These are phyloP conservation scores for Chelonoidis abingdonii DNA, from an alignment of 2,113 vertebrate genomes.

Conservation along the genomic window DNA sequence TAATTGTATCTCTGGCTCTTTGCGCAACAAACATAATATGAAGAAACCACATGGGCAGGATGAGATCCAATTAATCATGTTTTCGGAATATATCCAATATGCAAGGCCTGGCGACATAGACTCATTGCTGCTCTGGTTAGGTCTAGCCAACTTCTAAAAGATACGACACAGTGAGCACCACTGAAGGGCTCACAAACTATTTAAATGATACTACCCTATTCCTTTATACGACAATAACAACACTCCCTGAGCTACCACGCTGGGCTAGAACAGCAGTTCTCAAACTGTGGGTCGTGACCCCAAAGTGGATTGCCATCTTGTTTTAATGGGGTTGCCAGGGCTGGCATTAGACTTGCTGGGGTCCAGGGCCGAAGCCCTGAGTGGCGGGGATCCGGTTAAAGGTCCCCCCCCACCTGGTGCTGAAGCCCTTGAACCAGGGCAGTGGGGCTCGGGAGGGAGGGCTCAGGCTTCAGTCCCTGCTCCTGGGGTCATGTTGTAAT, in stretches of 20 bases:
- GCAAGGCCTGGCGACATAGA: not conserved
- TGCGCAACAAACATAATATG: not conserved
- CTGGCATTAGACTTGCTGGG: too few species aligned
- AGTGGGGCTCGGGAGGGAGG: too few species aligned
- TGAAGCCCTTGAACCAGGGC: too few species aligned
- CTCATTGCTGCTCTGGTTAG: not conserved
- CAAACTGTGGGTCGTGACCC: too few species aligned
- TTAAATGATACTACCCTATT: not conserved
- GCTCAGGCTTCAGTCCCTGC: too few species aligned
- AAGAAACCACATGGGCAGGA: not conserved
- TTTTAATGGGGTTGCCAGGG: too few species aligned
- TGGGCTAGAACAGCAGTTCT: not conserved
- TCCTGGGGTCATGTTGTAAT: too few species aligned
- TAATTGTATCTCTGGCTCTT: not conserved
- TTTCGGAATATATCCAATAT: not conserved
- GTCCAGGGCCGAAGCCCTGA: too few species aligned
- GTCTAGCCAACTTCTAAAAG: not conserved
- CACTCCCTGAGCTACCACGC: fast-evolving
- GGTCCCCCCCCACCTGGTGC: too few species aligned
- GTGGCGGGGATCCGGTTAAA: too few species aligned
- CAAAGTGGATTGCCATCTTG: too few species aligned
- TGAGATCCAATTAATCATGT: not conserved
- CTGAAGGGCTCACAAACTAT: not conserved
- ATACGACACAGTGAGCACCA: fast-evolving
- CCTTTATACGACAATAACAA: not conserved